phyloP scores from a whole-genome alignment of 2,113 vertebrate genomes.

The Bolborhynchus lineola region DNA sequence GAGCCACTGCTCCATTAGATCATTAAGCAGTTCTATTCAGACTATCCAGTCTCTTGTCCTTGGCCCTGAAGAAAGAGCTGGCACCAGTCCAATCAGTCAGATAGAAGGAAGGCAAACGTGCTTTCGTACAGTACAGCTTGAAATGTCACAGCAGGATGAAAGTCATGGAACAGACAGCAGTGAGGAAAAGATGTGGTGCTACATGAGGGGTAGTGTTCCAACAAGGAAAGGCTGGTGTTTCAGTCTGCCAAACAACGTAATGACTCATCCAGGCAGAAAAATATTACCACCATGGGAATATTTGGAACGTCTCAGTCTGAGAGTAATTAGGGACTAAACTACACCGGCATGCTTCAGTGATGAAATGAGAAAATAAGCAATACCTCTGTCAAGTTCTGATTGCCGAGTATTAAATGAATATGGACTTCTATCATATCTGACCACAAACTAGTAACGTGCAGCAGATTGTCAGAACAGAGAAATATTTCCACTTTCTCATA shows the following conservation, averaged over 20 bases:
- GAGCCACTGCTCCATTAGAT: conserved; percentile 78
- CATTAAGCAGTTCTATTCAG: conserved; percentile 78
- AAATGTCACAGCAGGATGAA: conserved; percentile 77
- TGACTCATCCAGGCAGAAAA: conserved; percentile 92
- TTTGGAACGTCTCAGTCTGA: conserved; percentile 84
- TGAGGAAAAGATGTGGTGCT: conserved; percentile 71
- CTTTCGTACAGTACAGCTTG: conserved; percentile 69
- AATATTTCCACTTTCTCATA: conserved; percentile 61
- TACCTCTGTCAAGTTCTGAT: conserved; percentile 82
- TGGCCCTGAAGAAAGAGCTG: conserved; percentile 81
- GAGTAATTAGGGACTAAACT: conserved; percentile 97
- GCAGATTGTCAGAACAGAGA: conserved; percentile 60
- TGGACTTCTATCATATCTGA: conserved; percentile 71
- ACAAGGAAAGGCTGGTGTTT: conserved; percentile 83
- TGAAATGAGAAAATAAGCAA: conserved; percentile 85
- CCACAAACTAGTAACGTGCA: conserved; percentile 72
- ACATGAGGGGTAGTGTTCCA: conserved; percentile 79
- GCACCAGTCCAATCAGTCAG: conserved; percentile 77
- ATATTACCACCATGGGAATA: conserved; percentile 94
- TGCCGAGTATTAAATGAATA: conserved; percentile 78
- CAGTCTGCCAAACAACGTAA: conserved; percentile 91
- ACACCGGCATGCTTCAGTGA: conserved; percentile 87
- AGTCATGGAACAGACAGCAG: conserved; percentile 73
- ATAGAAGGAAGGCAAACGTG: conserved; percentile 75
- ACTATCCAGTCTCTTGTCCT: conserved; percentile 79